Percentiles rank a stretch among this genome's conserved stretches.
Conservation (phyloP, 2,888 invertebrate genomes). For the Hypercompe scribonia region DNA sequence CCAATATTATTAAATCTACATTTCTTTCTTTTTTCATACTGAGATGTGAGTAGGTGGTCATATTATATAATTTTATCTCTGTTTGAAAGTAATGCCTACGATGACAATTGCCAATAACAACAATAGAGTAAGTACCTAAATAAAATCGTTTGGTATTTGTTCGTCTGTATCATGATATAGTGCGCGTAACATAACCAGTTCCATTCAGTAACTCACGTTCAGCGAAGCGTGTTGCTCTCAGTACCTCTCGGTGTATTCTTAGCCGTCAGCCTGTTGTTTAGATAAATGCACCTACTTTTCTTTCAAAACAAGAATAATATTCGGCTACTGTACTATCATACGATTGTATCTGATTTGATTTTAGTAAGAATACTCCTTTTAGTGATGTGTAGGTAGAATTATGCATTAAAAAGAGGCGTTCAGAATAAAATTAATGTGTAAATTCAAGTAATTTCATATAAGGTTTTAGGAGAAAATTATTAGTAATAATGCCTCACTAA, state of each 20-base stretch:
- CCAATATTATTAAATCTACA: background rate
- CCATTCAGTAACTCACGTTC: conserved; percentile 77
- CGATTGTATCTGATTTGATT: background rate
- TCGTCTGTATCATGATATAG: conserved; percentile 36
- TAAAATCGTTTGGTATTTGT: conserved; percentile 35
- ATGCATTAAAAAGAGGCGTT: background rate
- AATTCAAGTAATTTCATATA: background rate
- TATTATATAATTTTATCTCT: background rate
- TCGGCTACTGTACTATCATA: background rate
- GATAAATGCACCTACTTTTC: conserved; percentile 30
- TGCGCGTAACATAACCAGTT: conserved; percentile 64
- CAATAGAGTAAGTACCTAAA: conserved; percentile 31
- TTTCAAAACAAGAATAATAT: conserved; percentile 30
- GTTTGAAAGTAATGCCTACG: conserved; percentile 25
- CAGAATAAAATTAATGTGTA: background rate
- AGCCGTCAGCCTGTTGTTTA: conserved; percentile 59
- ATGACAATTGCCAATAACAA: conserved; percentile 25
- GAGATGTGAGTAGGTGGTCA: background rate
- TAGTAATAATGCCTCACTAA: background rate
- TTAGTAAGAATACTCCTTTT: background rate
- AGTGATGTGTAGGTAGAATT: background rate
- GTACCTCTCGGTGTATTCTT: conserved; percentile 61
- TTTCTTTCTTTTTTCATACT: background rate
- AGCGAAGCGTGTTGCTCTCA: conserved; percentile 69
- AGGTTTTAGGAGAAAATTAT: background rate